Base-by-base conservation (phyloP, 2,113 vertebrate genomes). In the Nymphicus hollandicus region DNA sequence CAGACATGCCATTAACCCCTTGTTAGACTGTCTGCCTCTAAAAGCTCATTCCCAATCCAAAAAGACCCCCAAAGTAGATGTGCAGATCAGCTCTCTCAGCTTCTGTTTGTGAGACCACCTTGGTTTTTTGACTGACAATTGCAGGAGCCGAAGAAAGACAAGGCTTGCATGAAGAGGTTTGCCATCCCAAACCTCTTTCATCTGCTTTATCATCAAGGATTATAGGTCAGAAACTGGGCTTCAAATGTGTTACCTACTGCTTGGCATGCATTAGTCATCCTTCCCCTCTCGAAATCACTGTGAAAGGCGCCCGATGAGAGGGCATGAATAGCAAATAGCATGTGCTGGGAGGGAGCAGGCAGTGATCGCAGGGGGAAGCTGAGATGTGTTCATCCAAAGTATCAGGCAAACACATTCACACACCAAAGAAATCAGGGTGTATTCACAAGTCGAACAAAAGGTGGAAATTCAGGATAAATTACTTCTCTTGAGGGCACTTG, bases 371-470 rank as follows among this genome's bases (percentile, higher is more conserved):
- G 47, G 11, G 70, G 79, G 83, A 77, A 73, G 70, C 92, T 64
- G 77, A 52, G 44, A 11, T 55, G 68, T 35, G 88, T 27, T 81
- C 91, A 92, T 79, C 91, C 88, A 11, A 39, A 77, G n/a, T 71
- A 92, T 69, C 95, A 68, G 84, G 55, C 56, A 77, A 81, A 64
- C 68, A 47, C 9, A 11, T 56, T 88, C 35, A 1, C 4, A 2
- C 70, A 85, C 81, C 70, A 61, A 31, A 69, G 89, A 96, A 96
- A 96, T 96, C 93, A 96, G 93, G 66, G 61, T 64, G 89, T 29
- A 91, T 96, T 95, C 94, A 96, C 47, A 46, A 17, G 61, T 28
- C 0, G 53, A 96, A 97, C 94, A 97, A 95, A 95, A 89, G 94
- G 53, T 53, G 74, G 63, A 95, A 92, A 94, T 95, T 85, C 7